A percentile compares a stretch with the other conserved stretches of the same genome.
These are phyloP conservation scores for Philypnodon macrostomus DNA, from an alignment of 2,797 vertebrate genomes.

Conservation along the genomic window DNA sequence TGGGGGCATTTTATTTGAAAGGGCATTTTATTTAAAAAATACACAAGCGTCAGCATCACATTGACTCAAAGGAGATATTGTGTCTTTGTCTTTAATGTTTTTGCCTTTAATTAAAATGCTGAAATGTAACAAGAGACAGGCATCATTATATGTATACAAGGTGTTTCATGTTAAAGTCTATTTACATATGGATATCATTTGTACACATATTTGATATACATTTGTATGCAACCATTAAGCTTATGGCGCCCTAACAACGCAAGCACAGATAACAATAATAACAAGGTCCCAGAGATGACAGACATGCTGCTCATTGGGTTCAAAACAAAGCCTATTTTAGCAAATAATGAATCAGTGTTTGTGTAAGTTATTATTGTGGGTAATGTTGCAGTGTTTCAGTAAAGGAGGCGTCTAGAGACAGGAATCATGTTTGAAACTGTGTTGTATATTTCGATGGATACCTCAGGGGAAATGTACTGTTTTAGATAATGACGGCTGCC, in stretches of 20 bases:
- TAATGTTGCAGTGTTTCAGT: constrained; percentile 31
- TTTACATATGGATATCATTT: constrained; percentile 3
- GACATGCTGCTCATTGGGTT: constrained; percentile 49
- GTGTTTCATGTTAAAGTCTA: background rate
- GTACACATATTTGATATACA: constrained; percentile 1
- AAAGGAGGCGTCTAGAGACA: constrained; percentile 23
- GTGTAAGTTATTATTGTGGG: constrained; percentile 56
- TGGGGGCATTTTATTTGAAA: no score
- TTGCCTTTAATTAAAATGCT: background rate
- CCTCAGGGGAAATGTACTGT: constrained; percentile 66
- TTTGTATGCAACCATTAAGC: constrained; percentile 23
- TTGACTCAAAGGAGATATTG: background rate
- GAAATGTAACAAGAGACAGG: background rate
- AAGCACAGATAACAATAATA: constrained; percentile 52
- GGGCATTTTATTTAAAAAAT: no score
- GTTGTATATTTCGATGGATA: constrained; percentile 50
- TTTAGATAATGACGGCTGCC: constrained; percentile 70
- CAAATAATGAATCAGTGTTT: constrained; percentile 60
- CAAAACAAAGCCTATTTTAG: constrained; percentile 45
- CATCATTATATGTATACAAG: background rate
- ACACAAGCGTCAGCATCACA: no score
- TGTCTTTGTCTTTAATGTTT: background rate
- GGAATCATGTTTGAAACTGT: constrained; percentile 44
- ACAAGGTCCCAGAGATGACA: constrained; percentile 54
- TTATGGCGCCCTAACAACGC: constrained; percentile 40